Evolutionary conservation across 2,888 invertebrate genomes (phyloP).

Genomic region (Amphipoea lucens): DNA sequence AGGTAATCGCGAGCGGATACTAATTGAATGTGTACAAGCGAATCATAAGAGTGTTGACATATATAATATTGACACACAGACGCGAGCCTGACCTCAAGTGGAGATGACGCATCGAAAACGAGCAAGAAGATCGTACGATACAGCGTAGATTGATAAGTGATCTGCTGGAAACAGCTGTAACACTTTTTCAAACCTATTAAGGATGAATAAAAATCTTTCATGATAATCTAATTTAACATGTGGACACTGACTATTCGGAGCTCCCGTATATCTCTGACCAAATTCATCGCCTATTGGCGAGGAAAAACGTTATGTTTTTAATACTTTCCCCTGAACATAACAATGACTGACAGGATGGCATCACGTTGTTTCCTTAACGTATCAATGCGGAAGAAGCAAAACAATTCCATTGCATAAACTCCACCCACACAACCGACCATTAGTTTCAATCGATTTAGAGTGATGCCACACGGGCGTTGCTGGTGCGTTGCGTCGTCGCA

Average conservation of each 20-base stretch:
- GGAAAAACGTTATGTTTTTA: conserved; percentile 1
- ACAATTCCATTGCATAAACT: conserved; percentile 18
- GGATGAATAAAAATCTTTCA: neutral
- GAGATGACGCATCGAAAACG: conserved; percentile 26
- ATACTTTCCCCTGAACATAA: conserved; percentile 19
- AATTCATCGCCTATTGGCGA: neutral
- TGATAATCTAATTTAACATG: neutral
- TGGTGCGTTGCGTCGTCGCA: neutral
- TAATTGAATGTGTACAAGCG: conserved; percentile 14
- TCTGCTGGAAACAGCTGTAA: neutral
- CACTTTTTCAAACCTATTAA: neutral
- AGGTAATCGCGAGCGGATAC: neutral
- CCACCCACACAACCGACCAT: conserved; percentile 37
- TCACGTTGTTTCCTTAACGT: conserved; percentile 14
- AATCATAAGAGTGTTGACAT: conserved; percentile 34
- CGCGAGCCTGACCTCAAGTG: conserved; percentile 5
- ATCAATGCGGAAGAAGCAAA: conserved; percentile 41
- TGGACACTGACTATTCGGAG: neutral
- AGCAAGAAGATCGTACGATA: conserved; percentile 31
- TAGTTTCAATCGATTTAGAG: conserved; percentile 36
- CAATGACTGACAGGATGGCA: conserved; percentile 27
- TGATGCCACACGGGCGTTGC: neutral
- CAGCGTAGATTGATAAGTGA: neutral
- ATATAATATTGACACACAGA: conserved; percentile 38
- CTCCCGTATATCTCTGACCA: neutral